Base-by-base conservation (phyloP, 2,888 invertebrate genomes). In the Bembecia ichneumoniformis region DNA sequence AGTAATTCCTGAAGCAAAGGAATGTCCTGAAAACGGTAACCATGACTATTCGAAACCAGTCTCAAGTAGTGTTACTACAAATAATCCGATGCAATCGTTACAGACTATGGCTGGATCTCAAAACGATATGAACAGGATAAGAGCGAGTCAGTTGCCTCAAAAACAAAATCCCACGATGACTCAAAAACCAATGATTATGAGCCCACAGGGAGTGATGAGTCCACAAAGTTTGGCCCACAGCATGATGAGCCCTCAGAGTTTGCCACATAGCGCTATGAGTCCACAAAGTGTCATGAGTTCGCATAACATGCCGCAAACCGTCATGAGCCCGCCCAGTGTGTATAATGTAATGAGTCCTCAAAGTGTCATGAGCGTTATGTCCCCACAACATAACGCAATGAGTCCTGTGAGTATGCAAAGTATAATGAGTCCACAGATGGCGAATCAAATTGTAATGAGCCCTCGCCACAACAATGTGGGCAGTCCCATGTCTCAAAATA, bases 261-360 rank as follows among this genome's bases (percentile, higher is more conserved):
- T 83, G 35, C 82, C 84, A 46, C 86, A 82, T 47, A 84, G 82
- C 55, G 77, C 82, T 5, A 82, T 87, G 84, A 86, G 86, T 52
- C 86, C 86, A 15, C 84, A 81, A 57, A 84, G 79, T 56, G 77
- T 79, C 0, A 82, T 82, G 76, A 83, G 83, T 55, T 82, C 83
- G 3, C 82, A 82, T 51, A 72, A 74, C 34, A 70, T 81, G 50
- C 70, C 76, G 28, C 80, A 75, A 47, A 75, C 61, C 49, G 77
- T 86, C 2, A 86, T 86, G 86, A 86, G 86, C 56, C 84, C 84
- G 13, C 82, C 82, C 0, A 84, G 78, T 50, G 73, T 74, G 0
- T 81, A 82, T 51, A 84, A 82, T 48, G 81, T 86, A 1, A 83
- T 88, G 82, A 87, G 87, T 50, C 87, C 87, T 1, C 86, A 84